Base-by-base conservation (phyloP, 2,113 vertebrate species). In the Scophthalmus maximus region DNA sequence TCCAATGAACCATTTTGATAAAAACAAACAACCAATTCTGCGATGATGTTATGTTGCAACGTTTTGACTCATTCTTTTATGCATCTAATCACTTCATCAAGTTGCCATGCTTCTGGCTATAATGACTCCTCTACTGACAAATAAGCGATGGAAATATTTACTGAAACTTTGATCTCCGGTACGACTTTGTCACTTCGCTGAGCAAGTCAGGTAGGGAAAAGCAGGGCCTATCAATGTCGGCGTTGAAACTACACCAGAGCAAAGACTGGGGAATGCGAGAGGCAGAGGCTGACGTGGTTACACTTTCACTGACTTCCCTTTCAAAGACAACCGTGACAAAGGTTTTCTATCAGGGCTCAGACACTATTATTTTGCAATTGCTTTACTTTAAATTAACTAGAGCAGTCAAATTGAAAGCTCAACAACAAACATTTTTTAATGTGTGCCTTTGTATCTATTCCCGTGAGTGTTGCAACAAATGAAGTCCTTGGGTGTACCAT, bases 261-360 rank as follows among this genome's bases (percentile, higher is more conserved):
- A 40, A 47, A 63, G 14, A 32, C 20, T 29, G n/a, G 14, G 29
- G 51, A 56, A 50, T 40, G 46, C 63, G 25, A n/a, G 23, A 22
- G 18, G 8, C 23, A 20, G 22, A 18, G 5, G 9, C 8, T 18
- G 40, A 57, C 59, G 23, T 29, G 26, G 10, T 29, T 23, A 38
- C 42, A 36, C 67, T 75, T 46, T 42, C 27, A 27, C 1, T 62
- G 29, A 25, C 8, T 62, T 49, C 22, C 7, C 38, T 42, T 64
- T 50, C 27, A 38, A 23, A 55, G 12, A 14, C 20, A 27, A 23
- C 30, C 18, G 38, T 53, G 3, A 22, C 20, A 17, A 18, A 63
- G 5, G 26, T 40, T 27, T 26, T 52, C 14, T 26, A 6, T 27
- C 3, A 27, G 11, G 0, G 8, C 14, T 17, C 15, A 4, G 25